phyloP scores from a whole-genome alignment of 2,797 vertebrate species.

The Sebastes taczanowskii region DNA sequence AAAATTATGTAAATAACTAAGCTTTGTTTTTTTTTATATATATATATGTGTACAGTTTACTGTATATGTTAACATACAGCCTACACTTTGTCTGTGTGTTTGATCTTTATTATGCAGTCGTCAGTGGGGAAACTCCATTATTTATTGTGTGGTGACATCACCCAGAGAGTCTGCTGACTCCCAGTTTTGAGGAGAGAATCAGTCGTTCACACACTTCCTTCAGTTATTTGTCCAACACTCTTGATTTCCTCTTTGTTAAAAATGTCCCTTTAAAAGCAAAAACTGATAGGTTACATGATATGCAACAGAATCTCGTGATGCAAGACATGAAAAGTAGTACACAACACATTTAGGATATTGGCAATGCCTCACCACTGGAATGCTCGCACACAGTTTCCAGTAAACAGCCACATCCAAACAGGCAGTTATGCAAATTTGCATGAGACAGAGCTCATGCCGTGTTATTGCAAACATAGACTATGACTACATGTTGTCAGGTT shows the following conservation, averaged over 20 bases:
- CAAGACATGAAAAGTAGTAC: neutral
- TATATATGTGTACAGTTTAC: too few species aligned
- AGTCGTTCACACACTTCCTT: neutral
- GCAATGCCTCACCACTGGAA: neutral
- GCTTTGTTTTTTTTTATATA: neutral
- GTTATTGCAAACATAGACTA: neutral
- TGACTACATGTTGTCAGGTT: neutral
- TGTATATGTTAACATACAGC: neutral
- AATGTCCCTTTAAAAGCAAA: neutral
- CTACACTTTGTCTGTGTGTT: neutral
- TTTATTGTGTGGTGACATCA: neutral
- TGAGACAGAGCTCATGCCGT: neutral
- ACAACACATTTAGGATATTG: neutral
- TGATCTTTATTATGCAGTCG: neutral
- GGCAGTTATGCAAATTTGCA: slow-evolving; percentile 23
- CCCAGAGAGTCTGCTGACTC: neutral
- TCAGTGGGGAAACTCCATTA: slow-evolving; percentile 14
- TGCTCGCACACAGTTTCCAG: neutral
- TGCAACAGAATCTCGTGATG: neutral
- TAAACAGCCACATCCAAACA: neutral
- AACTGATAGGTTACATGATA: neutral
- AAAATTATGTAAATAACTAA: neutral
- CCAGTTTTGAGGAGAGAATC: neutral
- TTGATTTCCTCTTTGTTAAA: neutral
- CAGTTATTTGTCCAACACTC: neutral